Conservation (phyloP, 2,888 invertebrate genomes). For the Oscheius sp. region DNA sequence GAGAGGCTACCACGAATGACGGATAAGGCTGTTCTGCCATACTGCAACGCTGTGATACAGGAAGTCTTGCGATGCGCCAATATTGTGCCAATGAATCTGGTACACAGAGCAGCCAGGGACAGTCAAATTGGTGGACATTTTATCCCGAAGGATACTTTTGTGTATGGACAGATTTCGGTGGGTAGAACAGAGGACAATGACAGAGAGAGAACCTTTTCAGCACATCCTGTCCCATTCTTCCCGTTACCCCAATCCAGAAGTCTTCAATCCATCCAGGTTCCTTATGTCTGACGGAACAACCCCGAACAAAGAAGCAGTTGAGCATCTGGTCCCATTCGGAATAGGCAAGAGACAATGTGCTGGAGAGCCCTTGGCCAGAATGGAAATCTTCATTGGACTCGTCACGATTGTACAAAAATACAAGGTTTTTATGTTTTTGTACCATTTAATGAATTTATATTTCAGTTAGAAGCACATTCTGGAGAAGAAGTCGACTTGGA, state of each 20-base stretch:
- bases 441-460: no score
- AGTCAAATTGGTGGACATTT: slow-evolving; percentile 10
- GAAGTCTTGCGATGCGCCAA: slow-evolving; percentile 49
- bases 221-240: no score
- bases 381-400: slow-evolving; percentile 51
- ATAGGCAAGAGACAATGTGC: slow-evolving; percentile 56
- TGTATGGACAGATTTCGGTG: slow-evolving; percentile 4
- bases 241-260: no score
- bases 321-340: slow-evolving; percentile 51
- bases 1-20: slow-evolving; percentile 42
- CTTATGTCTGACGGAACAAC: not conserved
- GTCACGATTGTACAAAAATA: slow-evolving; percentile 38
- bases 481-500: no score
- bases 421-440: no score
- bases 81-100: slow-evolving; percentile 41
- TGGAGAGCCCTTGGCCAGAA: slow-evolving; percentile 56
- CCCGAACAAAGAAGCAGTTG: slow-evolving; percentile 6
- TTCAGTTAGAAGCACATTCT: no score
- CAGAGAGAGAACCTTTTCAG: not conserved
- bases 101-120: slow-evolving; percentile 8
- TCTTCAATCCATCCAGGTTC: no score
- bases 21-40: slow-evolving; percentile 48
- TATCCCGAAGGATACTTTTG: slow-evolving; percentile 7
- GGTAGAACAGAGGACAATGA: slow-evolving; percentile 11
- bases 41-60: slow-evolving; percentile 44